Conservation (phyloP, 2,113 vertebrate species). For the Phyllostomus discolor region DNA sequence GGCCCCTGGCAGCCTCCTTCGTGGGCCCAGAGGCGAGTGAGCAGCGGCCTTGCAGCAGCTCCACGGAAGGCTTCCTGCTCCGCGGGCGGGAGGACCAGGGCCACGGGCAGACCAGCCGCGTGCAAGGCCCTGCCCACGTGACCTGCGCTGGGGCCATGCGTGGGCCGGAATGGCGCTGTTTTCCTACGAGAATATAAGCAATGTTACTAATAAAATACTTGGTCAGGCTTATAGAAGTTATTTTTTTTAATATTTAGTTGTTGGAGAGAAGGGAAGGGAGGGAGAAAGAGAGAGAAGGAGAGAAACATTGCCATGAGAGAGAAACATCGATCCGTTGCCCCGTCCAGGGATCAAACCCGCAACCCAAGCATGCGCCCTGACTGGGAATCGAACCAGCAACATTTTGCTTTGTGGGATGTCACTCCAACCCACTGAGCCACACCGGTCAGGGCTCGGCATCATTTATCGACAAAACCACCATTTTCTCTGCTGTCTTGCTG, state of each 20-base stretch:
- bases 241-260: too few species aligned
- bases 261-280: too few species aligned
- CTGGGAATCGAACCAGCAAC: neutral
- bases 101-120: too few species aligned
- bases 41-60: rapidly evolving
- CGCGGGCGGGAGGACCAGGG: neutral
- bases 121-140: rapidly evolving
- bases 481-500: neutral
- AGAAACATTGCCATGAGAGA: too few species aligned
- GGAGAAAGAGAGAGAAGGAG: too few species aligned
- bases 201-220: neutral
- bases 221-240: neutral
- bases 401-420: neutral
- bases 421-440: neutral
- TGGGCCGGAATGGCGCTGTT: rapidly evolving
- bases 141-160: rapidly evolving
- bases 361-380: neutral
- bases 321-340: too few species aligned
- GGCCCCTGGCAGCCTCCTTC: neutral
- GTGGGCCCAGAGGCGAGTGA: neutral
- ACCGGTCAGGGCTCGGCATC: neutral
- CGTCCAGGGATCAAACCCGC: too few species aligned
- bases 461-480: neutral
- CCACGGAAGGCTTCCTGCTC: too few species aligned
- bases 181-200: neutral